Percentiles rank a stretch among this genome's conserved stretches.
Evolutionary conservation across 2,888 invertebrate genomes (phyloP).

Genomic region (Gortyna flavago): DNA sequence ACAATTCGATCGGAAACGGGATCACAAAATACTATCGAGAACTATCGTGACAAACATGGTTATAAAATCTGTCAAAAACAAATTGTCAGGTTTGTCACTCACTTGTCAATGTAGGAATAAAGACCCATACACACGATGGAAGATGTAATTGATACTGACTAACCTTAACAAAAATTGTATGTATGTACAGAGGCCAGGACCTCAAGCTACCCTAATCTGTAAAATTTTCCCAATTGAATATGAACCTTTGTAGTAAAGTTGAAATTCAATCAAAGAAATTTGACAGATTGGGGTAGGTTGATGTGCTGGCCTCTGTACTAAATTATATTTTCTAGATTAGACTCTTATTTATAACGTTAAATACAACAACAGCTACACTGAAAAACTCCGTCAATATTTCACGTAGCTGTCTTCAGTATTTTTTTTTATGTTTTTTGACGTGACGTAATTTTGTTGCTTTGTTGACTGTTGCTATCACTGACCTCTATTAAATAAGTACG

Average conservation of each 20-base stretch:
- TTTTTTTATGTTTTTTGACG: conserved; percentile 25
- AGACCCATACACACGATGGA: conserved; percentile 27
- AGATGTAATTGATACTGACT: conserved; percentile 18
- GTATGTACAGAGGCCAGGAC: no score
- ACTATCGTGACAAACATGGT: conserved; percentile 86
- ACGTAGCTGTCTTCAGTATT: not conserved
- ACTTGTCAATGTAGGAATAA: conserved; percentile 48
- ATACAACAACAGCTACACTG: conserved; percentile 4
- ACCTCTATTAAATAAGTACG: no score
- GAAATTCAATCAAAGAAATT: no score
- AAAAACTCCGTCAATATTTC: not conserved
- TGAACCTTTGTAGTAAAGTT: no score
- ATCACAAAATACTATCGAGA: conserved; percentile 81
- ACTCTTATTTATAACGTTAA: conserved; percentile 3
- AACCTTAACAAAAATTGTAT: conserved; percentile 11
- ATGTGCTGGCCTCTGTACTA: no score
- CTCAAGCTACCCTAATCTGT: no score
- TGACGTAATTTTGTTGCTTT: not conserved
- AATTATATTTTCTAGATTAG: conserved; percentile 8
- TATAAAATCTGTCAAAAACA: conserved; percentile 81
- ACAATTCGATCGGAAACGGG: conserved; percentile 80
- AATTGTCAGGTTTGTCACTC: conserved; percentile 34
- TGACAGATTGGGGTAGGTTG: no score
- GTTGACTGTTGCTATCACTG: no score
- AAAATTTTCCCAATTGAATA: no score